Evolutionary conservation across 2,888 invertebrate genomes (phyloP), one percentile per base, ranked within the genome.

Genomic region (Stenurella melanura): DNA sequence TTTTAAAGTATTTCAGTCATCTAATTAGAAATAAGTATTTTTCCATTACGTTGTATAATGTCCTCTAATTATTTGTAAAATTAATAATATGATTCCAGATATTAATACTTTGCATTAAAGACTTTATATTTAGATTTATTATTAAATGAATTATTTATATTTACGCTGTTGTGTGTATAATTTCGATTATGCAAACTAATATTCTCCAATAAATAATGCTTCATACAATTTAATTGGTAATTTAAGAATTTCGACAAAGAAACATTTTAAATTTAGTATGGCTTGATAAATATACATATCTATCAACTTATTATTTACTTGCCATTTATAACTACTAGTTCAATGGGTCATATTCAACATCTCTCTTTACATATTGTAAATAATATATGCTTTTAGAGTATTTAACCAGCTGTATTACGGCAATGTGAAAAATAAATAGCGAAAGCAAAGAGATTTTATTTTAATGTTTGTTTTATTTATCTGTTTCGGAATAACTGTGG

Each of bases 311-410:
- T 3, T 54, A 54, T 67, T 67, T 26, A 50, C 67, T 67, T 67
- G 50, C n/a, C 54, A 56, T 67, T 50, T 67, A 54, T 34, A 26
- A 66, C 67, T 67, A 67, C 67, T 67, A 54, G 67, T 67, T 67
- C 67, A 67, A 67, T 67, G 67, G 67, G 67, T 67, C 67, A 67
- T 21, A 67, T 67, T 54, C 67, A 67, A 54, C 54, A 19, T n/a
- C 10, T 54, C 54, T 67, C 18, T 26, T 21, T 50, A n/a, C 50
- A 15, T 54, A 67, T 26, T 30, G 42, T 26, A 67, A 54, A 54
- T 26, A 26, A 26, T 67, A 67, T 17, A 17, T 11, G 11, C 50
- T 50, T 42, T 42, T 34, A 42, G 21, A 42, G 19, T 67, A 54
- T 67, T 67, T 67, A 67, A 67, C 54, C 67, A 67, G 67, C 67